A percentile compares a stretch with the other conserved stretches of the same genome.
These are phyloP conservation scores for Aythya baeri DNA, from an alignment of 2,113 vertebrate species.

Conservation along the genomic window DNA sequence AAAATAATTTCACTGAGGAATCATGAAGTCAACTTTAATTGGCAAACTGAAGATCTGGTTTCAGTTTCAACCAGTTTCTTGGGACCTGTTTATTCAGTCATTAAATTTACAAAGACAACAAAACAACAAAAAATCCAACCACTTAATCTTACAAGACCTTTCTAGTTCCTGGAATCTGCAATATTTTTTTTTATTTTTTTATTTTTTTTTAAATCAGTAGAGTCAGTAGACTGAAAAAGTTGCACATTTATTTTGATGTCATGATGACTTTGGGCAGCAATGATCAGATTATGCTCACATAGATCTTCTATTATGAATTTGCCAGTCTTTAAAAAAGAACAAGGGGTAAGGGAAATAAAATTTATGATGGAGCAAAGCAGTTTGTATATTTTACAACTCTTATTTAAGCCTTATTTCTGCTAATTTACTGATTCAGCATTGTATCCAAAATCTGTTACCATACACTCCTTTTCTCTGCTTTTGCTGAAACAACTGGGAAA, in stretches of 20 bases:
- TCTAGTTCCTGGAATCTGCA: not conserved
- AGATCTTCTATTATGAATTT: not conserved
- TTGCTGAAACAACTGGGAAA: not conserved
- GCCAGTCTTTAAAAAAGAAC: not conserved
- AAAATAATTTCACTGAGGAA: not conserved
- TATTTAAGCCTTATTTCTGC: not conserved
- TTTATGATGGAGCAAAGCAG: not conserved
- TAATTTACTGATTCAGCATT: not conserved
- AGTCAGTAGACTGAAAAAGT: not conserved
- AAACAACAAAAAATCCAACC: not conserved
- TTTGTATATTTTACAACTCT: not conserved
- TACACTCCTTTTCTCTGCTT: not conserved
- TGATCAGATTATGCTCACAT: not conserved
- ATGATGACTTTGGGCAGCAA: not conserved
- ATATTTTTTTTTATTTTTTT: not conserved
- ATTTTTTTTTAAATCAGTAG: not conserved
- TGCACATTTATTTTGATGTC: not conserved
- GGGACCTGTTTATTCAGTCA: not conserved
- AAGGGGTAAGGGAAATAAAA: not conserved
- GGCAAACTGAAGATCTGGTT: not conserved
- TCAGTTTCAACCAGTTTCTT: not conserved
- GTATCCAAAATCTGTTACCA: not conserved
- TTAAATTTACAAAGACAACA: not conserved
- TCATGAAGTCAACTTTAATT: not conserved
- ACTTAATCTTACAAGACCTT: not conserved